These are phyloP conservation scores for Ailurus styani DNA, from an alignment of 2,113 vertebrate species.

Conservation along the genomic window DNA sequence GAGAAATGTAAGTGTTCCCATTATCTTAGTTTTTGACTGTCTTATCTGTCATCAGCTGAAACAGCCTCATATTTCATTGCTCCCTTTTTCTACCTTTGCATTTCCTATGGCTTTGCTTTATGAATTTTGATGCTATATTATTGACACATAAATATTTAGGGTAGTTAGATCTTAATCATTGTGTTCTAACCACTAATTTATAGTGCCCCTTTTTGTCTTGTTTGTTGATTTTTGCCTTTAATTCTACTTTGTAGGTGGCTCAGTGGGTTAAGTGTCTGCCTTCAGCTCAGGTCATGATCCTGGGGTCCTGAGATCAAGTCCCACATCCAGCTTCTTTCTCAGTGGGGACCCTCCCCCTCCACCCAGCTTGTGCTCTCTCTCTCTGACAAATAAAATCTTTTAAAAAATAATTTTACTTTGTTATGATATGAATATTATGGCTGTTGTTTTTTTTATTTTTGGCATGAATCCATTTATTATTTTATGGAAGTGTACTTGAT, in stretches of 20 bases:
- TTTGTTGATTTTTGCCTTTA: constrained; percentile 1
- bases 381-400: no score
- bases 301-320: no score
- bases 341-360: no score
- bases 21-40: constrained; percentile 4
- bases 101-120: constrained; percentile 23
- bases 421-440: neutral
- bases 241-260: neutral
- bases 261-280: no score
- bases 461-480: neutral
- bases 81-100: neutral
- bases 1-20: constrained; percentile 14
- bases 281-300: no score
- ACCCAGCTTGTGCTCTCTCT: no score
- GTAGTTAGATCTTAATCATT: neutral
- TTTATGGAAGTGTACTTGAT: neutral
- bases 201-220: neutral
- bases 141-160: neutral
- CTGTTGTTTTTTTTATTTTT: neutral
- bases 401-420: neutral
- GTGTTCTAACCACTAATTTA: neutral
- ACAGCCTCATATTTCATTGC: neutral
- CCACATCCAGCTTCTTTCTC: no score
- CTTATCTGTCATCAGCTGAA: constrained; percentile 12
- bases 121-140: neutral